Percentiles rank a stretch among this genome's conserved stretches.
Evolutionary conservation across 2,113 vertebrate genomes (phyloP).

Genomic region (Sakesphorus luctuosus): DNA sequence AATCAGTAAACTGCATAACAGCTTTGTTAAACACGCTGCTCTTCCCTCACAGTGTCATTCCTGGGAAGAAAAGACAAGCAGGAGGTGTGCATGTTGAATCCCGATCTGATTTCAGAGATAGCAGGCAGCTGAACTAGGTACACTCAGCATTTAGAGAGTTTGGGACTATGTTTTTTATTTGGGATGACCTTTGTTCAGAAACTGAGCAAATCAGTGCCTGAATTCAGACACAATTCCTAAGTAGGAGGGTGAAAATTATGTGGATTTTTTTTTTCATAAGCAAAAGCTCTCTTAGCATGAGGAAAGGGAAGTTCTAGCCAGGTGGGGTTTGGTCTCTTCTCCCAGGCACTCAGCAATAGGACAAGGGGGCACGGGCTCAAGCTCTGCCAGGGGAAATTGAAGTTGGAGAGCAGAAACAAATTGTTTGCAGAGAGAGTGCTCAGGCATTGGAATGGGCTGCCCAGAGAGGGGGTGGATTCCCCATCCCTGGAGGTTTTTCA

Average conservation of each 20-base stretch:
- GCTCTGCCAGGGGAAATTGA: no score
- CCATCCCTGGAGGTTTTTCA: no score
- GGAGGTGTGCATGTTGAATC: background rate
- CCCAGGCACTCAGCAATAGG: no score
- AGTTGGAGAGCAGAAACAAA: no score
- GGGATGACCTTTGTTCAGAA: background rate
- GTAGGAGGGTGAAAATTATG: background rate
- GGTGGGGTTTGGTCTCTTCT: no score
- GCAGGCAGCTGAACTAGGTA: background rate
- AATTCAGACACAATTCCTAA: background rate
- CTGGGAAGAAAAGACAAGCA: conserved; percentile 55
- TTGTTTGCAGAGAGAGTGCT: no score
- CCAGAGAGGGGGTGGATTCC: no score
- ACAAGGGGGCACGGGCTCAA: no score
- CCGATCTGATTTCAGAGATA: conserved; percentile 60
- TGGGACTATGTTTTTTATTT: background rate
- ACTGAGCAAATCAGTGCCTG: background rate
- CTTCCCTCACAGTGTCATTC: conserved; percentile 26
- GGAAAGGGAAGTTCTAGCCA: no score
- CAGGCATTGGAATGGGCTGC: no score
- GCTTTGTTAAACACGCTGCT: conserved; percentile 44
- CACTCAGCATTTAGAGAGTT: background rate
- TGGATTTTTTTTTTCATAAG: background rate
- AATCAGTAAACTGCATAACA: conserved; percentile 61
- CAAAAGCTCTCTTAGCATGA: background rate